Percentiles rank a stretch among this genome's conserved stretches.
Evolutionary conservation across 2,113 vertebrate genomes (phyloP).

Genomic region (Pseudonaja textilis): DNA sequence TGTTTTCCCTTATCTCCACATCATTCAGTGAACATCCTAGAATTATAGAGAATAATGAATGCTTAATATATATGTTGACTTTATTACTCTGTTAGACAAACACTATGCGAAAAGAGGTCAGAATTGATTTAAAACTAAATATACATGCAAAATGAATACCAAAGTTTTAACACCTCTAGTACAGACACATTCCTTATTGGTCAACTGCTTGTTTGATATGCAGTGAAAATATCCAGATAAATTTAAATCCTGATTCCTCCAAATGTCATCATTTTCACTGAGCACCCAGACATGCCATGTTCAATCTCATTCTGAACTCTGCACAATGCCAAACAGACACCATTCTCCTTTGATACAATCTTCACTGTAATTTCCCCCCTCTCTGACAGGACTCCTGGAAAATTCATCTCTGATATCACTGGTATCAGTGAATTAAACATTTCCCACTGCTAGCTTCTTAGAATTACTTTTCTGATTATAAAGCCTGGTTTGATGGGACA

Average conservation of each 20-base stretch:
- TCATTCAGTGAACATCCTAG: background rate
- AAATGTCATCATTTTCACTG: background rate
- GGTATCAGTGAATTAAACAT: constrained; percentile 40
- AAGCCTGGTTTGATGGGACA: constrained; percentile 59
- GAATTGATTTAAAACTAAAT: background rate
- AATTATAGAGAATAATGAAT: background rate
- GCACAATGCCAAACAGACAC: background rate
- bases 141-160: background rate
- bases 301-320: accelerated
- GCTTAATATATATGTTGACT: background rate
- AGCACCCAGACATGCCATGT: background rate
- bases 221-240: background rate
- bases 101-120: background rate
- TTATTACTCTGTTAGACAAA: background rate
- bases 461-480: constrained; percentile 61
- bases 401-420: constrained; percentile 27
- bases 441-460: constrained; percentile 44
- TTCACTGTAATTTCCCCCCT: background rate
- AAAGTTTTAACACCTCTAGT: background rate
- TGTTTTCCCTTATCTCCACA: background rate
- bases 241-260: background rate
- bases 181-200: background rate
- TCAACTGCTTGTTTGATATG: background rate
- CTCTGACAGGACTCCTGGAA: background rate
- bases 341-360: background rate